Base-by-base conservation (phyloP, 2,888 invertebrate genomes). In the Corbicula japonica region DNA sequence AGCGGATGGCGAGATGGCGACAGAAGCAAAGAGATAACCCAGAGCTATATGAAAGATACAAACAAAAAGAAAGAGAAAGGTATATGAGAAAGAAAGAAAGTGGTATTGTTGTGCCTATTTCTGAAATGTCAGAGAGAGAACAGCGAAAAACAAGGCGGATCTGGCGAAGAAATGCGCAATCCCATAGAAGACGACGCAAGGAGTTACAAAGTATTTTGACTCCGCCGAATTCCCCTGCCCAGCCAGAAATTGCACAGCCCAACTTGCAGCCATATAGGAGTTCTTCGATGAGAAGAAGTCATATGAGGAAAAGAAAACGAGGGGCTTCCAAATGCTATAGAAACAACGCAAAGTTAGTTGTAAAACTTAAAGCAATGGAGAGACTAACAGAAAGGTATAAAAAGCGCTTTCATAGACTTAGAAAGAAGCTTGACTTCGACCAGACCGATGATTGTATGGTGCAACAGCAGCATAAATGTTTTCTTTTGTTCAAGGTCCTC, bases 311-410 rank as follows among this genome's bases (percentile, higher is more conserved):
- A 12, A 60, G 26, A 21, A 58, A 70, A 21, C 34, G 38, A 23
- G 48, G 48, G 18, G 30, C 44, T 4, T 58, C 58, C 30, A 70
- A 70, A 46, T 34, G 58, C 10, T 60, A 60, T 21, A 44, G n/a
- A 35, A 52, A 65, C n/a, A n/a, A n/a, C n/a, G n/a, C n/a, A 6
- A 60, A 60, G 21, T 18, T 48, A 10, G 28, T 44, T 34, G 12
- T 60, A 18, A 58, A 46, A 30, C 28, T 58, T n/a, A 35, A 56
- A 32, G 5, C 26, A n/a, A 34, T 48, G 26, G 44, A 58, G 18
- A 52, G 52, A 38, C 34, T 52, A 15, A 28, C 41, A 50, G 34
- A 48, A 21, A 65, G 26, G 23, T 46, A 60, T 50, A 50, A 60
- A 28, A 60, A 60, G 41, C 18, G 50, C 10, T 48, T 28, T 32